A percentile compares a stretch with the other conserved stretches of the same genome.
Conservation (phyloP, 2,888 invertebrate species). For the Cephalotes varians region DNA sequence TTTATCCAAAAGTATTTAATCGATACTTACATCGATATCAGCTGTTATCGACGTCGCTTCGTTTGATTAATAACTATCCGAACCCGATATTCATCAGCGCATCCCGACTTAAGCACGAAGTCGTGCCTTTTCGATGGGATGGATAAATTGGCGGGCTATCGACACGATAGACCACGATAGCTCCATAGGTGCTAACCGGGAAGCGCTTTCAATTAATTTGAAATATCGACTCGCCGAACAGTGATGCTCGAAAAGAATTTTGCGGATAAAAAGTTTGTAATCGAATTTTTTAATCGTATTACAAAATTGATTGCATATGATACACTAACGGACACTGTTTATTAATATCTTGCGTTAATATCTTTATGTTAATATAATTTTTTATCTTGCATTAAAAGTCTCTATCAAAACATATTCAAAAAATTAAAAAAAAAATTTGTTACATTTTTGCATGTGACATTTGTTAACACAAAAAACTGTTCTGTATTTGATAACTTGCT, state of each 20-base stretch:
- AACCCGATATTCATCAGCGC: slow-evolving; percentile 41
- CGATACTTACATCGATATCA: slow-evolving; percentile 35
- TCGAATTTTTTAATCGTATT: slow-evolving; percentile 17
- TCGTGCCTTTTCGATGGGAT: slow-evolving; percentile 37
- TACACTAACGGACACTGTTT: not conserved
- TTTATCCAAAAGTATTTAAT: slow-evolving; percentile 16
- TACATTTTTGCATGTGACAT: not conserved
- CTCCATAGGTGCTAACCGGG: slow-evolving; percentile 23
- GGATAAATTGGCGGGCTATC: slow-evolving; percentile 44
- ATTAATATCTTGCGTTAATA: not conserved
- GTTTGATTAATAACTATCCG: slow-evolving; percentile 46
- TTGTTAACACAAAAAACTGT: not conserved
- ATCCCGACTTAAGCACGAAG: slow-evolving; percentile 47
- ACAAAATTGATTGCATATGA: not conserved
- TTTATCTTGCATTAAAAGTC: not conserved
- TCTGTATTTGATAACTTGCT: not conserved
- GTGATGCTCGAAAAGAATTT: slow-evolving; percentile 32
- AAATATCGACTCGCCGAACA: slow-evolving; percentile 44
- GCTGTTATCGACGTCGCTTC: slow-evolving; percentile 26
- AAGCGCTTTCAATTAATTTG: slow-evolving; percentile 49
- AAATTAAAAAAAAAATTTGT: not conserved
- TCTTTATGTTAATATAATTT: not conserved
- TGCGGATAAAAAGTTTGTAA: slow-evolving; percentile 19
- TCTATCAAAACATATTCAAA: not conserved
- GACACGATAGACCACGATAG: slow-evolving; percentile 26